Base-by-base conservation (phyloP, 2,888 invertebrate species). In the Nasonia oneida region DNA sequence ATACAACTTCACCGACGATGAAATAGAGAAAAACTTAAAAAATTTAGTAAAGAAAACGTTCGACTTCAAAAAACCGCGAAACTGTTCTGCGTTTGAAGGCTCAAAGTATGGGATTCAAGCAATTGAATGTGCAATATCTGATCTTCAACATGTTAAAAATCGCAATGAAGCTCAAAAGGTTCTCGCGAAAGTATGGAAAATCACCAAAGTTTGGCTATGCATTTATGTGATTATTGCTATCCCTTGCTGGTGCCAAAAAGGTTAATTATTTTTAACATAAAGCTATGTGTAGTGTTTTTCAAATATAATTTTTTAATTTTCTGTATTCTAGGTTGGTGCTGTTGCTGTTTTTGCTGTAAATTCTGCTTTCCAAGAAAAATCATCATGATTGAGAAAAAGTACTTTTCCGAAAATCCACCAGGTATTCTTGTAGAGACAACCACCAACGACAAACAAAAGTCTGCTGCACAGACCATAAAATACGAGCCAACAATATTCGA, bases 401-500 rank as follows among this genome's bases (percentile, higher is more conserved):
- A 95, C 90, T 93, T 94, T 76, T 90, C 93, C 0, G 89, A 92
- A 74, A 96, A 96, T 91, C 95, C 96, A 2, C 95, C 95, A 0
- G 96, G 96, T 2, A 90, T 94, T 33, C 92, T 94, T 29, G 91
- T 93, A 81, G 90, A 93, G n/a, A 91, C 18, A 89, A 91, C 50
- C 90, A 92, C 50, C 90, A 92, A 83, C 6, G 47, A 76, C 15
- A 39, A 64, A 47, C 37, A 53, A 53, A 78, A 81, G 67, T 3
- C 12, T 1, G 29, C n/a, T 5, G 29, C 39, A n/a, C 8, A 82
- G 5, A 80, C 81, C 1, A 91, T 94, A 1, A 91, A 92, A 42
- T 96, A 95, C 88, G 92, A 94, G 86, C 94, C 96, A 0, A 95
- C 95, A 6, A 92, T 93, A 86, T 94, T 94, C 76, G 96, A 96